Percentiles rank a stretch among this genome's conserved stretches.
These are phyloP conservation scores for Erethizon dorsatum DNA, from an alignment of 2,797 vertebrate species.

Conservation along the genomic window DNA sequence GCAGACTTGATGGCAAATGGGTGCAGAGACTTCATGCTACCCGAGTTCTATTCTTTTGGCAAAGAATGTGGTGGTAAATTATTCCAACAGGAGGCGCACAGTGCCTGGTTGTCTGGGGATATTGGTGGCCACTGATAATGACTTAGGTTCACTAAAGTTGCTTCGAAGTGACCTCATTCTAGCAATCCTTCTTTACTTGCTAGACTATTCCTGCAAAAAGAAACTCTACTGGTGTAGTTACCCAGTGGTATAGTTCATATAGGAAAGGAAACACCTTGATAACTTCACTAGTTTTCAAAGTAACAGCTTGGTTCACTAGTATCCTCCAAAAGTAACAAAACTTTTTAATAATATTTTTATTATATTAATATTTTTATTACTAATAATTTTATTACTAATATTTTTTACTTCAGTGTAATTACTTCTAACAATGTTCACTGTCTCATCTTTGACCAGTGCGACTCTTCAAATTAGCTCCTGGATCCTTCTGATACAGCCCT, in stretches of 20 bases:
- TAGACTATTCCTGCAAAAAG: slow-evolving; percentile 28
- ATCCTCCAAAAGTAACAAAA: neutral
- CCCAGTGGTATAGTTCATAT: neutral
- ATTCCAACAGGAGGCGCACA: neutral
- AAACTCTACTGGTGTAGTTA: neutral
- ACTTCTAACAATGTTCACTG: neutral
- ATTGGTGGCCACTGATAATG: neutral
- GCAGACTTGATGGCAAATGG: neutral
- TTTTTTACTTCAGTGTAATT: neutral
- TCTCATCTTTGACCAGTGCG: neutral
- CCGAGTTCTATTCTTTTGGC: neutral
- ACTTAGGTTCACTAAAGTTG: neutral
- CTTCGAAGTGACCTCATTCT: neutral
- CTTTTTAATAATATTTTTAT: neutral
- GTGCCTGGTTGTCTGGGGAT: neutral
- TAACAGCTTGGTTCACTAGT: neutral
- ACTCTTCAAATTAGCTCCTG: neutral
- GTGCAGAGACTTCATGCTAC: neutral
- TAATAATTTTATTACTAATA: neutral
- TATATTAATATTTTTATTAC: too few species aligned
- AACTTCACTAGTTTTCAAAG: slow-evolving; percentile 52
- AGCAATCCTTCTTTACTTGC: neutral
- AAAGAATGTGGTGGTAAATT: neutral
- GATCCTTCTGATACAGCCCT: neutral
- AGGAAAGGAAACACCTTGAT: neutral